Evolutionary conservation across 2,888 invertebrate species (phyloP), one percentile per base, ranked within the genome.

Genomic region (Drosophila macrothrix): DNA sequence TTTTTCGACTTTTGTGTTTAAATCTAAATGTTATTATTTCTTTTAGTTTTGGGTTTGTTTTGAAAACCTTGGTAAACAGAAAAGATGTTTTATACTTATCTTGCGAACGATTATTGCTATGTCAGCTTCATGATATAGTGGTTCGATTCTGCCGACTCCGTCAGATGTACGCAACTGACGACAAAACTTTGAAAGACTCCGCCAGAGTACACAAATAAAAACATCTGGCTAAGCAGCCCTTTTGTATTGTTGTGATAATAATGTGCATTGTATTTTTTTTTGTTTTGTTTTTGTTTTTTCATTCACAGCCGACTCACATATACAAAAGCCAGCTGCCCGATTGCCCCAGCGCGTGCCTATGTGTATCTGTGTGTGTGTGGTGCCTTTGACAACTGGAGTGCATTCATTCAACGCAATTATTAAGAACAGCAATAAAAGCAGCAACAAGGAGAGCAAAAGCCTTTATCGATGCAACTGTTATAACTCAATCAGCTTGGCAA

Each of bases 401-500:
- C 84, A 75, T 82, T 80, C 64, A 73, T 84, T 77, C 35, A 78
- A 78, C 76, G 60, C 76, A 68, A 73, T 54, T 66, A 65, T 75
- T 46, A 76, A 67, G 52, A 82, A 82, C 59, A 83, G 80, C 68
- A 74, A 60, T n/a, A 37, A 22, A 31, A 62, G 25, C 37, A 67
- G 37, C 14, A 39, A 31, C 25, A 37, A 12, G 10, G 35, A 35
- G 41, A 22, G 28, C 22, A 28, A 19, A n/a, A 46, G 43, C 33
- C 41, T 22, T 7, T 28, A 14, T 37, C 46, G 67, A 50, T 71
- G 72, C 67, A 67, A 46, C 69, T 76, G 87, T 88, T 88, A 90
- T 75, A 85, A 80, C n/a, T 73, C 59, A 28, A 84, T 77, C 60
- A 91, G 70, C 69, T 80, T 83, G 61, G 71, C 84, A 49, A 93